A percentile compares a stretch with the other conserved stretches of the same genome.
Conservation (phyloP, 2,888 invertebrate genomes). For the Axea sp. region DNA sequence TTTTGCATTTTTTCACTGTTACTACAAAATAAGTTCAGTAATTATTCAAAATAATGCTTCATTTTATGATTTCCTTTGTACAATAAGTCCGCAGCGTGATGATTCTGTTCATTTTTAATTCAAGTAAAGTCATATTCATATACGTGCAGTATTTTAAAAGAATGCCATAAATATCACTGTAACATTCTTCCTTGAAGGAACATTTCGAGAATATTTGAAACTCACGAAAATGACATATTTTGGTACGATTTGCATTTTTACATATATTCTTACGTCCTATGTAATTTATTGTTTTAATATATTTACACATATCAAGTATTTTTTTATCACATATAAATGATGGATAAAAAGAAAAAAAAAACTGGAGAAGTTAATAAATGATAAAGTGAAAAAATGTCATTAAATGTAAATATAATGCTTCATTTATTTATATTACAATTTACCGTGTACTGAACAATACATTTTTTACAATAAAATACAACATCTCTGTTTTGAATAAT, state of each 20-base stretch:
- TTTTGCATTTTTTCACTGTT: not conserved
- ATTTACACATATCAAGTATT: conserved; percentile 16
- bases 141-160: conserved; percentile 34
- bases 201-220: conserved; percentile 48
- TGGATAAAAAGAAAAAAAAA: too few relatives aligned
- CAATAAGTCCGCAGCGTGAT: conserved; percentile 26
- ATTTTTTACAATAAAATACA: too few relatives aligned
- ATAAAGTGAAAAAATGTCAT: too few relatives aligned
- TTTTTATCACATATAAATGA: conserved; percentile 6
- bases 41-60: conserved; percentile 16
- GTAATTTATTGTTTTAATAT: conserved; percentile 48
- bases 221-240: conserved; percentile 56
- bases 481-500: too few relatives aligned
- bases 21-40: conserved; percentile 2
- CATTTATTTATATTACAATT: too few relatives aligned
- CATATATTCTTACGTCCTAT: conserved; percentile 9
- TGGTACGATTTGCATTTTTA: conserved; percentile 40
- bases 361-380: too few relatives aligned
- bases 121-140: conserved; percentile 24
- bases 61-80: conserved; percentile 9
- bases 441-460: too few relatives aligned
- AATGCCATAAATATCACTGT: conserved; percentile 48
- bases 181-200: conserved; percentile 28
- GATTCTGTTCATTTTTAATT: conserved; percentile 40
- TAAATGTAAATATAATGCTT: too few relatives aligned